Evolutionary conservation across 2,113 vertebrate genomes (phyloP), one percentile per base, ranked within the genome.

Genomic region (Balaeniceps rex): DNA sequence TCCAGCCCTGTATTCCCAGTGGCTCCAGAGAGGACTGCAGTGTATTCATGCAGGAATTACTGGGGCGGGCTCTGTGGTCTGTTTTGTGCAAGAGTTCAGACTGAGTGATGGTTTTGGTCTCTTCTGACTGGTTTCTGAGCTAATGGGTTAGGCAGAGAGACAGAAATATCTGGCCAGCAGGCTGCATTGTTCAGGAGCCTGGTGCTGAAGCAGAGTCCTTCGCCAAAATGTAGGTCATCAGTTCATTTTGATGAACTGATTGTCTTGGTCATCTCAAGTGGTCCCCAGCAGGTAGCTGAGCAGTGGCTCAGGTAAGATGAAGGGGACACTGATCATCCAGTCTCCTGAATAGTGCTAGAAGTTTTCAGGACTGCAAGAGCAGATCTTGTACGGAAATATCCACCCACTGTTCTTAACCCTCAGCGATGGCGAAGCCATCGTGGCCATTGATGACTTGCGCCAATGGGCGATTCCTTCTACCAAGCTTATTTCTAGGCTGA

Each of bases 41-140:
- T 74, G 65, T 87, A 85, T 90, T 96, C 93, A 88, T 66, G 70
- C 70, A 74, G 93, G 94, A 97, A 96, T 95, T 87, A 58, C 84
- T 70, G 87, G 38, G 63, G 46, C 18, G 1, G 87, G 70, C 78
- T 94, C 65, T 93, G 93, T 49, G 91, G 94, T 94, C 91, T 95
- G 78, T 80, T 94, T 95, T 93, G 81, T 93, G 78, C 86, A 95
- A 96, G 87, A 95, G 61, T 82, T 94, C 91, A 92, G 83, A 66
- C 54, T 79, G 74, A 96, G 38, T 33, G 81, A 94, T 82, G 19
- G 0, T 69, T 91, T 77, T 91, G 60, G 81, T 87, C 66, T 93
- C 57, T 93, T 88, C 81, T 91, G 87, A 61, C 65, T 94, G 31
- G 14, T 87, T 94, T 97, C 74, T 89, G 61, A 93, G 57, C 49